These are phyloP conservation scores for Slavum lentiscoides DNA, from an alignment of 2,888 invertebrate species.

Conservation along the genomic window DNA sequence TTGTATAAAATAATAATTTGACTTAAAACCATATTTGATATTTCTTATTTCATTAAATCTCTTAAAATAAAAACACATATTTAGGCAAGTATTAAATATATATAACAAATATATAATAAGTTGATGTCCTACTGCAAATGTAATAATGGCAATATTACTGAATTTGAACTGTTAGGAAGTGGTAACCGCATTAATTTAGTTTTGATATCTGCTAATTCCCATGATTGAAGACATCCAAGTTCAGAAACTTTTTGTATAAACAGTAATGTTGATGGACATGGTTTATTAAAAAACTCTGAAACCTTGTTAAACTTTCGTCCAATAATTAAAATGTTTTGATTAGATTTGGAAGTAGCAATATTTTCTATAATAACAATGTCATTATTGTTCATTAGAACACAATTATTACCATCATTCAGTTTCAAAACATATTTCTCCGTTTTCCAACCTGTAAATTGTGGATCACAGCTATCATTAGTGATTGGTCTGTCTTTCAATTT, in stretches of 20 bases:
- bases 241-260: conserved; percentile 1
- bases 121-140: not conserved
- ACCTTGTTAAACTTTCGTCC: conserved; percentile 7
- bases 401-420: not conserved
- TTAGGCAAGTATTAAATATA: not conserved
- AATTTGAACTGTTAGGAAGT: not conserved
- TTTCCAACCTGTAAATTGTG: conserved; percentile 10
- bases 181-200: conserved; percentile 1
- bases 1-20: not conserved
- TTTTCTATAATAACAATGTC: conserved; percentile 1
- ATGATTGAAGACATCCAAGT: conserved; percentile 8
- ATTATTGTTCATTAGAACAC: not conserved
- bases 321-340: conserved; percentile 9
- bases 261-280: conserved; percentile 20
- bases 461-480: not conserved
- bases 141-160: not conserved
- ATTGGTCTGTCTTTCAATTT: conserved; percentile 4
- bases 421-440: not conserved
- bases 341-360: conserved; percentile 2
- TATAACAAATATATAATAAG: not conserved
- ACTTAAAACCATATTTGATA: too few relatives aligned
- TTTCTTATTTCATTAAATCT: too few relatives aligned
- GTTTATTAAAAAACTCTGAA: conserved; percentile 12
- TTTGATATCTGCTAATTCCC: not conserved
- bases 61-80: too few relatives aligned